Conservation (phyloP, 2,797 vertebrate genomes). For the Epinephelus coioides region DNA sequence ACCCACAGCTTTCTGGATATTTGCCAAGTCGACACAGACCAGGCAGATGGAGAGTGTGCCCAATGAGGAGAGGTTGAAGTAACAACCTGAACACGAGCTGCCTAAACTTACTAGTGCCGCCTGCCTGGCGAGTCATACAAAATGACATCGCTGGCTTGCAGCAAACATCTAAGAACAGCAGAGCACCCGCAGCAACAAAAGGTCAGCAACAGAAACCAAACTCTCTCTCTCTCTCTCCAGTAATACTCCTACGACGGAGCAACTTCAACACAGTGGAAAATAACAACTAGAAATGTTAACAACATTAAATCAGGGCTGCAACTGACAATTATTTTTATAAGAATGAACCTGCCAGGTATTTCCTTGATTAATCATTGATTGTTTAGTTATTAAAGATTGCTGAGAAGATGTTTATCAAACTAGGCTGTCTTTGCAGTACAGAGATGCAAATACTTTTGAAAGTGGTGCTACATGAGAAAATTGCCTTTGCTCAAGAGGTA, state of each 20-base stretch:
- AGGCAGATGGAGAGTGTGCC: constrained; percentile 58
- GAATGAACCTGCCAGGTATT: not conserved
- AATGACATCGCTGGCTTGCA: constrained; percentile 58
- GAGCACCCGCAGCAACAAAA: constrained; percentile 54
- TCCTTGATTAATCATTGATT: not conserved
- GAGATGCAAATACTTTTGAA: no score
- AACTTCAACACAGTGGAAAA: constrained; percentile 5
- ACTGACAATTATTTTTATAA: not conserved
- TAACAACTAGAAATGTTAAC: not conserved
- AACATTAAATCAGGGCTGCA: not conserved
- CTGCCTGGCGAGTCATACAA: constrained; percentile 52
- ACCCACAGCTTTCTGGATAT: constrained; percentile 64
- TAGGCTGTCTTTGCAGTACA: no score
- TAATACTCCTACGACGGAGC: constrained; percentile 2
- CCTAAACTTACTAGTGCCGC: constrained; percentile 60
- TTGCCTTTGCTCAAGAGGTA: no score
- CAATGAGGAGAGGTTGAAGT: constrained; percentile 59
- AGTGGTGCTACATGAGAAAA: no score
- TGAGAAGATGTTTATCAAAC: no score
- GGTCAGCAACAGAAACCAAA: constrained; percentile 53
- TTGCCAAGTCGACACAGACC: constrained; percentile 66
- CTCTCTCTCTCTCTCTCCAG: not conserved
- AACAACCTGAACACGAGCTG: constrained; percentile 72
- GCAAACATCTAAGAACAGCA: constrained; percentile 52
- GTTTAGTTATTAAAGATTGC: no score